These are phyloP conservation scores for Psittacula echo DNA, from an alignment of 2,797 vertebrate species.

Conservation along the genomic window DNA sequence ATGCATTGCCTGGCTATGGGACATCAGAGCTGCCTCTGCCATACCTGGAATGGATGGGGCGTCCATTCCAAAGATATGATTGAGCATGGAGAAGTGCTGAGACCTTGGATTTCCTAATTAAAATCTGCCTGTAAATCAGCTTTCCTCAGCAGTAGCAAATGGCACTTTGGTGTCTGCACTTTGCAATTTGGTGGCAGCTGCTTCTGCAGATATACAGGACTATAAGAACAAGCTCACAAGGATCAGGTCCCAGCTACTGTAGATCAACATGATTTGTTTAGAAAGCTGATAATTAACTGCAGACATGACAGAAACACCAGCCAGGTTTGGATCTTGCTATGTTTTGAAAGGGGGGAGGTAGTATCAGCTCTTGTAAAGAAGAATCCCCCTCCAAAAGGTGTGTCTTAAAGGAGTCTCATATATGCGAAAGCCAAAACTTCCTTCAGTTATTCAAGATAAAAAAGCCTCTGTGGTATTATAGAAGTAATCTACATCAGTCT, in stretches of 20 bases:
- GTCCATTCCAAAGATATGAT: background rate
- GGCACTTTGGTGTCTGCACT: background rate
- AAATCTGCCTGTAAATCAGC: background rate
- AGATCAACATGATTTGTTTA: background rate
- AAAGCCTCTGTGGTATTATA: background rate
- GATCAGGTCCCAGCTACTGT: background rate
- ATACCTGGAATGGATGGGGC: background rate
- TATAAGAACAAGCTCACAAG: background rate
- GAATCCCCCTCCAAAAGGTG: accelerated
- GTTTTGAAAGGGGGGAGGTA: background rate
- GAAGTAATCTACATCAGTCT: background rate
- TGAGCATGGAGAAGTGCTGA: background rate
- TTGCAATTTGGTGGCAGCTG: background rate
- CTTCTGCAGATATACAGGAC: background rate
- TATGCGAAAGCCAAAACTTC: background rate
- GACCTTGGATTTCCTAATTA: background rate
- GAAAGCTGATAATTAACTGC: background rate
- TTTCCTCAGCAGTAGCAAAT: background rate
- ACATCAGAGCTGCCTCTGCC: background rate
- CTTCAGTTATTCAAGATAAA: background rate
- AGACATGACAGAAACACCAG: background rate
- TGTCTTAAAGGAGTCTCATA: background rate
- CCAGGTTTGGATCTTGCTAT: background rate
- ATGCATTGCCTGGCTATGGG: background rate
- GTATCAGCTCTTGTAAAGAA: background rate